Evolutionary conservation across 2,113 vertebrate species (phyloP).

Genomic region (Thalassoma bifasciatum): DNA sequence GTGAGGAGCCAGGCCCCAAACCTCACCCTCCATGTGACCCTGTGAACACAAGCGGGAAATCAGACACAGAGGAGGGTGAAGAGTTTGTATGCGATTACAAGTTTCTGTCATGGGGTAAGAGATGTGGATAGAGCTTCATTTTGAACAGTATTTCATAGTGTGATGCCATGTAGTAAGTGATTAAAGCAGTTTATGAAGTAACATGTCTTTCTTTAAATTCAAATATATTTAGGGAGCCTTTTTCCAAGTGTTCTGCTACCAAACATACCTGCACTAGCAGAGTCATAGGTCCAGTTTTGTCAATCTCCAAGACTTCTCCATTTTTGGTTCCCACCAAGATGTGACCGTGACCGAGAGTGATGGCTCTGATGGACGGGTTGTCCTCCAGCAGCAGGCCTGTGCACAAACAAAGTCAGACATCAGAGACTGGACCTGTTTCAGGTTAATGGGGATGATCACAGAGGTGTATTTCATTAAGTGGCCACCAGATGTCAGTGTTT

Average conservation of each 20-base stretch:
- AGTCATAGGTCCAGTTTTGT: conserved; percentile 96
- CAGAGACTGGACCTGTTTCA: not conserved
- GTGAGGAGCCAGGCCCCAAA: conserved; percentile 94
- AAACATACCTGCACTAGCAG: conserved; percentile 81
- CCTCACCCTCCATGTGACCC: conserved; percentile 99
- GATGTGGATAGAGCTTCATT: too few relatives aligned
- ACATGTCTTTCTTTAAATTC: too few relatives aligned
- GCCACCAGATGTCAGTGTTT: conserved; percentile 51
- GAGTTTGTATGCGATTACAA: too few relatives aligned
- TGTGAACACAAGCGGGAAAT: conserved; percentile 51
- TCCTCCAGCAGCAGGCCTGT: conserved; percentile 95
- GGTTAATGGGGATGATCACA: not conserved
- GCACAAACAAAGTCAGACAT: not conserved
- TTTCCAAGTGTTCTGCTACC: too few relatives aligned
- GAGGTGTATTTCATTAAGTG: not conserved
- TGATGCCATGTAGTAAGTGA: too few relatives aligned
- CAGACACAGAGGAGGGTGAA: not conserved
- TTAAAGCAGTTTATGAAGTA: too few relatives aligned
- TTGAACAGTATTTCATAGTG: too few relatives aligned
- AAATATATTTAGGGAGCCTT: too few relatives aligned
- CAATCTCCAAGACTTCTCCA: conserved; percentile 97
- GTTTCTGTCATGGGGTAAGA: too few relatives aligned
- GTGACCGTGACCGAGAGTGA: conserved; percentile 95
- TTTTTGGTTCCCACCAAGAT: conserved; percentile 98
- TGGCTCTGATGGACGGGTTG: conserved; percentile 96